A percentile compares a stretch with the other conserved stretches of the same genome.
phyloP scores from a whole-genome alignment of 2,888 invertebrate genomes.

The Drosophila histrio region DNA sequence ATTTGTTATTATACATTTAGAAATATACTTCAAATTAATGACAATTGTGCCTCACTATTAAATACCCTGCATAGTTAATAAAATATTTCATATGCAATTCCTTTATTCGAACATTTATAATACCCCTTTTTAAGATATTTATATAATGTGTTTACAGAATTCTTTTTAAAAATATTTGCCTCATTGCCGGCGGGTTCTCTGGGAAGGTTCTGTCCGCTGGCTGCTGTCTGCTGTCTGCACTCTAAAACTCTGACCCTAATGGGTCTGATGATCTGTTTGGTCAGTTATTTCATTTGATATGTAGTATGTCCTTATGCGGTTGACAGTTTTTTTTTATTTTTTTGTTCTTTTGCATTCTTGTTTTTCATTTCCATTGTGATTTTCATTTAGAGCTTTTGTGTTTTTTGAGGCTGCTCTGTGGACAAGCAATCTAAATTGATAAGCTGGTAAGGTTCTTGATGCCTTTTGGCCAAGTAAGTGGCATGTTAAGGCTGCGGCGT shows the following conservation, averaged over 20 bases:
- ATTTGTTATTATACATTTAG: too few relatives aligned
- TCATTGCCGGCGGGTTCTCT: slow-evolving; percentile 24
- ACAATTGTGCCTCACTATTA: neutral
- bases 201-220: neutral
- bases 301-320: slow-evolving; percentile 41
- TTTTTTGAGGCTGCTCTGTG: slow-evolving; percentile 43
- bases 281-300: slow-evolving; percentile 49
- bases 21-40: too few relatives aligned
- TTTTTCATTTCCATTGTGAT: slow-evolving; percentile 14
- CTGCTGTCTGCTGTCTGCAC: neutral
- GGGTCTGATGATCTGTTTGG: slow-evolving; percentile 48
- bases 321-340: slow-evolving; percentile 52
- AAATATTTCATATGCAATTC: too few relatives aligned
- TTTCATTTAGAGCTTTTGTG: slow-evolving; percentile 23
- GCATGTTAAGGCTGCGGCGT: slow-evolving; percentile 31
- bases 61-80: neutral
- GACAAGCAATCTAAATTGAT: slow-evolving; percentile 55
- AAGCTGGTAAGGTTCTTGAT: slow-evolving; percentile 37
- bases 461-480: slow-evolving; percentile 32
- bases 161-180: neutral
- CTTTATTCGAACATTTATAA: neutral
- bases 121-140: neutral
- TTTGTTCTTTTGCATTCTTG: slow-evolving; percentile 13
- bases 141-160: neutral
- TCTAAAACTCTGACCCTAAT: slow-evolving; percentile 6